Percentiles rank a stretch among this genome's conserved stretches.
Conservation (phyloP, 1,140 invertebrate species). For the Atta colombica region DNA sequence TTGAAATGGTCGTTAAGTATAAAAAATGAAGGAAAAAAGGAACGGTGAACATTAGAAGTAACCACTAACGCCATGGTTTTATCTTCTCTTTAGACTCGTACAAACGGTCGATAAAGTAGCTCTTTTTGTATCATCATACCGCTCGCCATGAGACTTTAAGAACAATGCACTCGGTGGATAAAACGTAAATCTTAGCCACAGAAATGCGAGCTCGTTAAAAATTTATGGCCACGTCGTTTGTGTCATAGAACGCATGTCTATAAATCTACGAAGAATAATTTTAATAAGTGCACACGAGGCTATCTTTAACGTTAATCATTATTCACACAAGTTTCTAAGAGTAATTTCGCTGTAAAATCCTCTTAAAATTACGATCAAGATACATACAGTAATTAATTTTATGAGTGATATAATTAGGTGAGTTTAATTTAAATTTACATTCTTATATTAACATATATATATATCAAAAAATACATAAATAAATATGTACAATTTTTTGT, state of each 20-base stretch:
- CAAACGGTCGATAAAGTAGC: conserved; percentile 41
- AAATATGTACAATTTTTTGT: not conserved
- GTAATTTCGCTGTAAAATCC: not conserved
- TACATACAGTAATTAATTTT: conserved; percentile 11
- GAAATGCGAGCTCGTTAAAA: conserved; percentile 56
- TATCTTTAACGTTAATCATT: conserved; percentile 28
- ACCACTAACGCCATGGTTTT: conserved; percentile 53
- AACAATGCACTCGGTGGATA: conserved; percentile 58
- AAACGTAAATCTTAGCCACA: conserved; percentile 49
- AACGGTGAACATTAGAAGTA: conserved; percentile 43
- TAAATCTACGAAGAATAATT: conserved; percentile 57
- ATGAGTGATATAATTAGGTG: not conserved
- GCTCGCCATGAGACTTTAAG: conserved; percentile 35
- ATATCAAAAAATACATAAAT: not conserved
- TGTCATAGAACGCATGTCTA: conserved; percentile 46
- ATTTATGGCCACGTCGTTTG: conserved; percentile 43
- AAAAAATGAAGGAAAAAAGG: conserved; percentile 23
- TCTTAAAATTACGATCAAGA: conserved; percentile 25
- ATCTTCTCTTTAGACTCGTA: conserved; percentile 35
- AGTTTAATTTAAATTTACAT: not conserved
- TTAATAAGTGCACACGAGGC: conserved; percentile 14
- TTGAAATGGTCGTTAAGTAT: not conserved
- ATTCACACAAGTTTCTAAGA: not conserved
- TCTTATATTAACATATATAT: not conserved
- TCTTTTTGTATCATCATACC: conserved; percentile 36